Evolutionary conservation across 2,797 vertebrate genomes (phyloP).

Genomic region (Oreortyx pictus): DNA sequence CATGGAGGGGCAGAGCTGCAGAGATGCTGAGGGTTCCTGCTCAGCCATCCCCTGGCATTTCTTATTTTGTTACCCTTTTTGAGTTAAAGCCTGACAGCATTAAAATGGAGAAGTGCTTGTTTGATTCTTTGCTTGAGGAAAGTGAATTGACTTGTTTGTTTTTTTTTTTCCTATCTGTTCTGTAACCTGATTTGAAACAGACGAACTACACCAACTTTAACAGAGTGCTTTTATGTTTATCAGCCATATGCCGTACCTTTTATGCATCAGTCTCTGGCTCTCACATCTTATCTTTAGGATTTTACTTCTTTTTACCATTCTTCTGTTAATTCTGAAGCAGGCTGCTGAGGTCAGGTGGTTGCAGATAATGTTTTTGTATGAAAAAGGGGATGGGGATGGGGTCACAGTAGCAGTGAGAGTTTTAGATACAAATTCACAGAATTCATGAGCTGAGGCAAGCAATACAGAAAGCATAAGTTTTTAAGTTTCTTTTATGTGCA

Average conservation of each 20-base stretch:
- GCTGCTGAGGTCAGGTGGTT: not conserved
- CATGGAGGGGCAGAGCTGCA: accelerated
- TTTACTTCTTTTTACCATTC: not conserved
- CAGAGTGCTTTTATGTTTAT: not conserved
- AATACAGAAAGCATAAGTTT: not conserved
- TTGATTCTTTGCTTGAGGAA: not conserved
- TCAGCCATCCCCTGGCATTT: not conserved
- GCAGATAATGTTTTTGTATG: not conserved
- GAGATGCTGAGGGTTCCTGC: not conserved
- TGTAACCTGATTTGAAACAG: not conserved
- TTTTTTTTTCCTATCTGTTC: not conserved
- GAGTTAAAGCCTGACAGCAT: not conserved
- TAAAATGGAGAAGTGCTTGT: not conserved
- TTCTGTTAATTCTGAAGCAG: not conserved
- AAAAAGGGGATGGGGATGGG: not conserved
- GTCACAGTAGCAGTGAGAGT: not conserved
- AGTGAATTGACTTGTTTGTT: not conserved
- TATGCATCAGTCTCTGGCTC: not conserved
- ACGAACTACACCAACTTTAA: not conserved
- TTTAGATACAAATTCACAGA: not conserved
- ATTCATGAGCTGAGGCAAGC: not conserved
- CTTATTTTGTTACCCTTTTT: not conserved
- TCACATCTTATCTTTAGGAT: not conserved
- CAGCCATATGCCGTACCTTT: not conserved
- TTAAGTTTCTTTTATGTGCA: not conserved